Base-by-base conservation (phyloP, 2,113 vertebrate genomes). In the Lamprotornis superbus region DNA sequence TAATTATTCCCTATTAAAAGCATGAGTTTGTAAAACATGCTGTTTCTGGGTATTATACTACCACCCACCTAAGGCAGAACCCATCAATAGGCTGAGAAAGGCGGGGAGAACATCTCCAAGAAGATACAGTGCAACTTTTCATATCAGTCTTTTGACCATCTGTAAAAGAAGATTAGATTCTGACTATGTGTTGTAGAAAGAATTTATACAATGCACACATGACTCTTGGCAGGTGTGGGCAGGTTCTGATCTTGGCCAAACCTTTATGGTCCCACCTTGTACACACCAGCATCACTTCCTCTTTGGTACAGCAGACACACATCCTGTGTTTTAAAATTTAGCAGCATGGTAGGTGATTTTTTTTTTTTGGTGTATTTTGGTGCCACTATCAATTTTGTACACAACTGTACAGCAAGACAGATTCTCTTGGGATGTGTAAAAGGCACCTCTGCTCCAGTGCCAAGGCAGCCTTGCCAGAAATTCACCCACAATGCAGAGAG, bases 171-270 rank as follows among this genome's bases (percentile, higher is more conserved):
- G n/a, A 65, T 46, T 49, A 33, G 11, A 60, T 87, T 95, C 46
- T 47, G 22, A 65, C 16, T 22, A 9, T 0, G 4, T 31, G 6
- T 31, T 79, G 19, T 13, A 47, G 52, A 31, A 55, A 37, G 44
- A 70, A 73, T 53, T 35, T 20, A 30, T 50, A 70, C 0, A 0
- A 33, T 12, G 33, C 3, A 3, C 40, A 28, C 0, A 9, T 6
- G 3, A 18, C 33, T 80, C 23, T 20, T 23, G 39, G 46, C 46
- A 65, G 70, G 12, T 3, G 16, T 14, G 42, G 42, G 46, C 33
- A 63, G 35, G 15, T 55, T 33, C 39, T 85, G 31, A 47, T 67
- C 42, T 24, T 53, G 28, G 39, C 31, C 59, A 77, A 39, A 64
- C 6, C 40, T 50, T 68, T 30, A 33, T 0, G 0, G 25, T 27